Evolutionary conservation across 2,888 invertebrate genomes (phyloP), one percentile per base, ranked within the genome.

Genomic region (Melipona beecheii): DNA sequence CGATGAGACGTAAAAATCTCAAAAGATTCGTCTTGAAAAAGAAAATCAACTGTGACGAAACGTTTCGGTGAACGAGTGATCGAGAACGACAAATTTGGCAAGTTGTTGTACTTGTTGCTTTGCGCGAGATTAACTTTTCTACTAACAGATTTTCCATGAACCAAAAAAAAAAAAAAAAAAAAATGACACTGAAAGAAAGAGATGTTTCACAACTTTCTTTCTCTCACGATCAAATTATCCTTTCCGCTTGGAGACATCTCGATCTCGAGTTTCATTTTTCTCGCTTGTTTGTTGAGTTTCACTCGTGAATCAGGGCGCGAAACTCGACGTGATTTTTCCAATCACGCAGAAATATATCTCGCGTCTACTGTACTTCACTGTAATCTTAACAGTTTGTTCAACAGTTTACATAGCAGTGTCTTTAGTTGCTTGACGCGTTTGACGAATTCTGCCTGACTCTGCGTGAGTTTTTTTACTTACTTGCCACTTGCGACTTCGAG

Each of bases 401-500:
- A 89, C 68, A 78, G 43, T 43, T 43, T 9, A 1, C 2, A 43
- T 2, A 43, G 87, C 89, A 89, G 89, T 89, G 89, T 89, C 89
- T 86, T 89, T 89, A 87, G 89, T 89, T 89, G 87, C 87, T 82
- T 89, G 78, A 75, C 77, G 36, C 83, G 68, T 84, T 78, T 70
- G 60, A 74, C 78, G 58, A 68, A 84, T 68, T 64, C 9, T 31
- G 64, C 64, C 64, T 64, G 64, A 64, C 64, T 43, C 9, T 43
- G 21, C 15, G 73, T 76, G 76, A 56, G 69, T 78, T 77, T 43
- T 43, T 43, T 43, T 43, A 43, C 43, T 11, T 43, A 62, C 36
- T 64, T 19, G 64, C 49, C 50, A 65, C 56, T 27, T 31, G 49
- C 21, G 21, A 81, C 17, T n/a, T 43, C 43, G 13, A 75, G 74